Base-by-base conservation (phyloP, 2,113 vertebrate genomes). In the Benitochromis conjunctus region DNA sequence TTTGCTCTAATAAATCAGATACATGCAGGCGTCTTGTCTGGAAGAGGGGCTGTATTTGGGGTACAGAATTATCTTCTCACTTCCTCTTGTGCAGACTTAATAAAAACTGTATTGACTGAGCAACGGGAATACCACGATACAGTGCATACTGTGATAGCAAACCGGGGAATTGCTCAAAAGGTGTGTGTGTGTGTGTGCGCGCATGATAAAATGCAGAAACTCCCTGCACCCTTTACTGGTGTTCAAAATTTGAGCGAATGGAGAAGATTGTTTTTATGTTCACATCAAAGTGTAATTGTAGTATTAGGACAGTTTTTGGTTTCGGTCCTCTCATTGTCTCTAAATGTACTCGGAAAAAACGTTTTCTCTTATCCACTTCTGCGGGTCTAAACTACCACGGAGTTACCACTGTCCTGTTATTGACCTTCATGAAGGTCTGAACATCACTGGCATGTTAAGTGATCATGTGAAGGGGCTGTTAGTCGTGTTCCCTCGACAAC, bases 371-470 rank as follows among this genome's bases (percentile, higher is more conserved):
- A 19, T 21, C 11, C 11, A 31, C 55, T 69, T 78, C 26, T 48
- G 36, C 56, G 56, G 38, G 46, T 87, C 29, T 41, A 80, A 48
- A 87, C 58, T 53, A 7, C 18, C 34, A 1, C 29, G 21, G 16
- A 62, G 4, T 60, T 55, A 80, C 66, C 14, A 48, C 21, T 14
- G 6, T 74, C 56, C 36, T 2, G 66, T 88, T 57, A 69, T 46
- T 79, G 80, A 85, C 87, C 81, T 84, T 41, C 46, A 78, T 3
- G 21, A 62, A 21, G 48, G 79, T 74, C 71, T 56, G 81, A 86
- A 85, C 84, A 90, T 79, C 79, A 77, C 58, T n/a, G 77, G 87
- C 87, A 89, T 92, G 91, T 92, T 91, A 91, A 90, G 88, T 90
- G 92, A 89, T 79, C 74, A 79, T 86, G 88, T 84, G 82, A 90